phyloP scores from a whole-genome alignment of 2,888 invertebrate species.

The Acronicta aceris region DNA sequence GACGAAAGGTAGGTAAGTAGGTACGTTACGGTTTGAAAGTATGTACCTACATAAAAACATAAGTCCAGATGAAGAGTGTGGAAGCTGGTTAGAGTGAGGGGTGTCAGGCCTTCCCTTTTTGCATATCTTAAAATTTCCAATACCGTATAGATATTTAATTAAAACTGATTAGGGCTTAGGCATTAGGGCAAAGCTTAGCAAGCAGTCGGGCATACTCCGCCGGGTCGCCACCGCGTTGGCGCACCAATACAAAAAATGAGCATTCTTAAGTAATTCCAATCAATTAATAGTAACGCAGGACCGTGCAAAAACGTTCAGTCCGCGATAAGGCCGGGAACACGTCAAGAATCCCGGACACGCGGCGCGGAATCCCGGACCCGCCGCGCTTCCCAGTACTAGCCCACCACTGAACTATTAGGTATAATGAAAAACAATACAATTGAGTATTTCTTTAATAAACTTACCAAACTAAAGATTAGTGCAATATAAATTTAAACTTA shows the following conservation, averaged over 20 bases:
- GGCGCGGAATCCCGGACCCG: conserved; percentile 43
- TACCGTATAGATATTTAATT: not conserved
- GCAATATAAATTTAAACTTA: too few species aligned
- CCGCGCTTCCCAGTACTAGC: conserved; percentile 41
- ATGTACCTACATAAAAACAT: too few species aligned
- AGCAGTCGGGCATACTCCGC: conserved; percentile 30
- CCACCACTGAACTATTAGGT: conserved; percentile 18
- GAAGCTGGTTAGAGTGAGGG: too few species aligned
- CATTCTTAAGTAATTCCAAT: conserved; percentile 51
- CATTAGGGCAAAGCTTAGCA: not conserved
- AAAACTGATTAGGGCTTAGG: not conserved
- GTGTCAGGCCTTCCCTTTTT: too few species aligned
- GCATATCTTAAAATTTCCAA: too few species aligned
- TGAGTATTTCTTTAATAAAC: not conserved
- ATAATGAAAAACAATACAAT: conserved; percentile 10
- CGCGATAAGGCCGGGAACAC: conserved; percentile 30
- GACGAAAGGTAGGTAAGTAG: too few species aligned
- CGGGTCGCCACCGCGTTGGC: conserved; percentile 41
- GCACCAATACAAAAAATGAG: conserved; percentile 40
- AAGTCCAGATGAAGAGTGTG: too few species aligned
- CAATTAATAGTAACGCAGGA: conserved; percentile 53
- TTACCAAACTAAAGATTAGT: not conserved
- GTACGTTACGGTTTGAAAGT: too few species aligned
- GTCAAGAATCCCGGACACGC: conserved; percentile 46
- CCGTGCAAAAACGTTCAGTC: conserved; percentile 43